Conservation (phyloP, 2,113 vertebrate species). For the Ctenomys sociabilis region DNA sequence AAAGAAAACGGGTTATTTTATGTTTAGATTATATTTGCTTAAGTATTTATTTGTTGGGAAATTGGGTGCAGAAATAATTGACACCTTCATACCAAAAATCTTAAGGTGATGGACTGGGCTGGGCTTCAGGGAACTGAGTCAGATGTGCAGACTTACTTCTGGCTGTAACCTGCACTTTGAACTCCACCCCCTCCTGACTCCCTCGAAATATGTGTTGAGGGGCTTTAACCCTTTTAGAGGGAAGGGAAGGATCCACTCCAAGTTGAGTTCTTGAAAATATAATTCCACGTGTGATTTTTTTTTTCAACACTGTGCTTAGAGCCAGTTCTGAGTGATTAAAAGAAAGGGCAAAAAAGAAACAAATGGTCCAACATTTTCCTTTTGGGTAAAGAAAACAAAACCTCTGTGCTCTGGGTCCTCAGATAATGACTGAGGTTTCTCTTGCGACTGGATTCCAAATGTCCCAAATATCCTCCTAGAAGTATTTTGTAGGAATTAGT, state of each 20-base stretch:
- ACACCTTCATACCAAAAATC: conserved; percentile 83
- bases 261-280: conserved; percentile 78
- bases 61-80: conserved; percentile 71
- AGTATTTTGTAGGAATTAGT: conserved; percentile 37
- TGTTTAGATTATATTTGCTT: conserved; percentile 83
- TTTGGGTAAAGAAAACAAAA: conserved; percentile 72
- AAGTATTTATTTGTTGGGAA: conserved; percentile 88
- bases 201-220: conserved; percentile 66
- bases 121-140: conserved; percentile 63
- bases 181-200: conserved; percentile 64
- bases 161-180: conserved; percentile 73
- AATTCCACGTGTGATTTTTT: conserved; percentile 80
- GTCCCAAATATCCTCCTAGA: conserved; percentile 28
- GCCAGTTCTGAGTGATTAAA: conserved; percentile 79
- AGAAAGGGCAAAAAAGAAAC: conserved; percentile 64
- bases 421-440: conserved; percentile 71
- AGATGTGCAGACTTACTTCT: conserved; percentile 68
- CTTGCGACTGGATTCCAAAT: conserved; percentile 72
- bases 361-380: conserved; percentile 78
- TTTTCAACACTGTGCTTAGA: conserved; percentile 78
- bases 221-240: conserved; percentile 70
- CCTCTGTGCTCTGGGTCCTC: conserved; percentile 67
- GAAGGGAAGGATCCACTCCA: conserved; percentile 65
- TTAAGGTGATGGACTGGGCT: conserved; percentile 45
- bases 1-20: conserved; percentile 88